Evolutionary conservation across 2,113 vertebrate genomes (phyloP).

Genomic region (Illadopsis cleaveri): DNA sequence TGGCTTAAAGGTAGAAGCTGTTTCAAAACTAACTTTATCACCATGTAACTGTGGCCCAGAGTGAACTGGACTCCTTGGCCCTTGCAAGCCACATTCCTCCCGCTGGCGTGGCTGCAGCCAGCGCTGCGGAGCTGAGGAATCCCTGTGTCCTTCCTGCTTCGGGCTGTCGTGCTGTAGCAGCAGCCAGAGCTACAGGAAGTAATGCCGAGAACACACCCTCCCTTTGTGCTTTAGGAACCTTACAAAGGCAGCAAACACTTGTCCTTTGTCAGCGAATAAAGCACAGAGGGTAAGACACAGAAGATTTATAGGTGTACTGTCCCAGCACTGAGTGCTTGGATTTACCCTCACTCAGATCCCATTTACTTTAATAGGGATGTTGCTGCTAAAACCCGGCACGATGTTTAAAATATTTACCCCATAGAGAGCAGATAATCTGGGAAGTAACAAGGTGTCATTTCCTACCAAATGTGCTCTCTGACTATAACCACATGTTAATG

Average conservation of each 20-base stretch:
- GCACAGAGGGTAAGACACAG: background rate
- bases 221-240: constrained; percentile 45
- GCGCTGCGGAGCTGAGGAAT: background rate
- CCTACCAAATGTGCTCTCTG: constrained; percentile 26
- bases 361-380: constrained; percentile 45
- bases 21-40: background rate
- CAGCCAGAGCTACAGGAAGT: background rate
- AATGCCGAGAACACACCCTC: background rate
- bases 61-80: background rate
- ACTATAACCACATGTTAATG: constrained; percentile 42
- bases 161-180: background rate
- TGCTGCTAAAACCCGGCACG: constrained; percentile 1
- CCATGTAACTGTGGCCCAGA: background rate
- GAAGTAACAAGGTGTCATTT: constrained; percentile 55
- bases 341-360: constrained; percentile 26
- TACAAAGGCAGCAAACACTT: constrained; percentile 15
- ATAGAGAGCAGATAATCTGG: constrained; percentile 33
- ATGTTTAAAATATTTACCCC: constrained; percentile 53
- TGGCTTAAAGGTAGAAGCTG: background rate
- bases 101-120: background rate
- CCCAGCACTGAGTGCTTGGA: background rate
- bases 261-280: constrained; percentile 21
- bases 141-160: background rate
- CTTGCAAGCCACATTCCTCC: background rate
- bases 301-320: constrained; percentile 39